These are phyloP conservation scores for Cassiopea andromeda DNA, from an alignment of 30 jellyfish, hydroid and myxozoan species.

Conservation along the genomic window DNA sequence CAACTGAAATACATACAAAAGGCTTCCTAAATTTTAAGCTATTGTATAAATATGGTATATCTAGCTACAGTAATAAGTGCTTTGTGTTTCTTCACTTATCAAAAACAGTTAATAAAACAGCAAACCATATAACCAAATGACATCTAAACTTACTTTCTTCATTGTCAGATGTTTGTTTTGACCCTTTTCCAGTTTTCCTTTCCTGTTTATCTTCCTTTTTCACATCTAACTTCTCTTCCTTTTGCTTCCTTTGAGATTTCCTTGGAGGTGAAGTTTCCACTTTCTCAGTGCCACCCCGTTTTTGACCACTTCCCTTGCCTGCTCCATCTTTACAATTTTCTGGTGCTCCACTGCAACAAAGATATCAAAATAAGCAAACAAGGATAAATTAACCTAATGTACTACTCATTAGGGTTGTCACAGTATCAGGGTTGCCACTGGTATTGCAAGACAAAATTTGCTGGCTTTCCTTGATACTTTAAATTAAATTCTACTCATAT, in stretches of 20 bases:
- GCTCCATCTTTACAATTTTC: not conserved
- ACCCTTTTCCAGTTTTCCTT: constrained; percentile 4
- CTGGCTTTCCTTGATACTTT: no score
- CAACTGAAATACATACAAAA: no score
- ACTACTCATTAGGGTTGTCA: no score
- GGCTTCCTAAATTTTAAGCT: no score
- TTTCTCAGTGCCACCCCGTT: not conserved
- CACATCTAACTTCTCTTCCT: not conserved
- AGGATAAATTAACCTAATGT: no score
- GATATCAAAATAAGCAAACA: not conserved
- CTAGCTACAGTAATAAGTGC: no score
- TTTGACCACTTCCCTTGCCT: not conserved
- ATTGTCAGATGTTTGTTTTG: constrained; percentile 1
- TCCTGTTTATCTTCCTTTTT: not conserved
- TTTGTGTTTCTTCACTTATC: no score
- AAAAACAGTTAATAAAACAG: not conserved
- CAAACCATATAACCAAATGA: not conserved
- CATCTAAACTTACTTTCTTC: not conserved
- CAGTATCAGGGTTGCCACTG: no score
- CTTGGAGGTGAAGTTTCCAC: constrained; percentile 19
- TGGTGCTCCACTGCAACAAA: not conserved
- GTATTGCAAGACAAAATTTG: no score
- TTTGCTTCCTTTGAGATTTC: constrained; percentile 12
- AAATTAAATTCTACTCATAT: no score
- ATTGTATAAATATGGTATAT: no score